Evolutionary conservation across 2,888 invertebrate species (phyloP), one percentile per base, ranked within the genome.

Genomic region (Arctia plantaginis): DNA sequence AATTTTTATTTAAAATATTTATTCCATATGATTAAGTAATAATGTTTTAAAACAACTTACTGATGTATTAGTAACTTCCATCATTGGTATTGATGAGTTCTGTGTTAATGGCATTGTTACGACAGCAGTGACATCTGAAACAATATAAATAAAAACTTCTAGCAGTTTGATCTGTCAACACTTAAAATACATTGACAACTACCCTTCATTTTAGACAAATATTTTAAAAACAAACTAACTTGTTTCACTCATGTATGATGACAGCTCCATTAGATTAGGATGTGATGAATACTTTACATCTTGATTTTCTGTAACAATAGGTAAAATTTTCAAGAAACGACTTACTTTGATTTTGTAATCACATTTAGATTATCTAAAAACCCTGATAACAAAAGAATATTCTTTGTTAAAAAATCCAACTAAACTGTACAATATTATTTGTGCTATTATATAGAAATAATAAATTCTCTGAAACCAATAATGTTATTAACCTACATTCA

Each of bases 191-290:
- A 66, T 59, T 71, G 20, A n/a, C 8, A 65, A 65, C 18, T 81
- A 85, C 80, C 82, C 72, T 77, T 71, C 27, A 47, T 15, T n/a
- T n/a, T n/a, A n/a, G n/a, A n/a, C n/a, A n/a, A n/a, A 41, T 7
- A 35, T 35, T 35, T 44, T 44, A 10, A 33, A 51, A 69, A 69
- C 10, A 69, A 78, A 91, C 95, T 92, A 86, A 95, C 95, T 95
- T 87, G 94, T 89, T 93, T 95, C 95, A 91, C 94, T 95, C 88
- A 95, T 95, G 77, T 93, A 95, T 68, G 95, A 95, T 74, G 95
- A 94, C 55, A 95, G 82, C 82, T 95, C 95, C 95, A 95, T 95
- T 82, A 95, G 80, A 85, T 94, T 95, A 76, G 94, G 91, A 84
- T 95, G 94, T 75, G 93, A 87, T 70, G 92, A 87, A 87, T 92